Evolutionary conservation across 2,888 invertebrate species (phyloP).

Genomic region (Hypselothyrea guttata): DNA sequence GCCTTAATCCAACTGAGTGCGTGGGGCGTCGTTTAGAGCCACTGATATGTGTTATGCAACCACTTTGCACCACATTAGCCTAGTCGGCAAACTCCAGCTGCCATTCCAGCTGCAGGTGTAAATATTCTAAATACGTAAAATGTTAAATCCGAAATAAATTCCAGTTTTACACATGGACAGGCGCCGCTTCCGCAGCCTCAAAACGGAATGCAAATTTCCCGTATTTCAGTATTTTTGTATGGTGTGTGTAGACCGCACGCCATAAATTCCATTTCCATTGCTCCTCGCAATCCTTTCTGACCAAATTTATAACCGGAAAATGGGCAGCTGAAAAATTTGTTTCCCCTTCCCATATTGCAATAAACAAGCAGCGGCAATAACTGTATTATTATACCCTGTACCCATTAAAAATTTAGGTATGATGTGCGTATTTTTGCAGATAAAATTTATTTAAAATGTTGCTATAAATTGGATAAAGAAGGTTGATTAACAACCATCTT

Average conservation of each 20-base stretch:
- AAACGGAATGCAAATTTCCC: slow-evolving; percentile 66
- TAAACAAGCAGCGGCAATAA: slow-evolving; percentile 67
- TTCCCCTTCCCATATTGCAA: slow-evolving; percentile 49
- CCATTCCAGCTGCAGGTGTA: slow-evolving; percentile 18
- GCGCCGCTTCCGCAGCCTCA: slow-evolving; percentile 32
- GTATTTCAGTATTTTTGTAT: no score
- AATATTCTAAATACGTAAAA: slow-evolving; percentile 44
- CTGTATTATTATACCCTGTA: no score
- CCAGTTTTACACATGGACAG: slow-evolving; percentile 57
- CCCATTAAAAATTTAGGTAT: no score
- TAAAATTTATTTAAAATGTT: no score
- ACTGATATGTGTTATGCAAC: slow-evolving; percentile 38
- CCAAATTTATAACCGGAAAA: slow-evolving; percentile 72
- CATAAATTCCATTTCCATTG: slow-evolving; percentile 59
- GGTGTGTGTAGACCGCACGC: slow-evolving; percentile 48
- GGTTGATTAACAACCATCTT: no score
- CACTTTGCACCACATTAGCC: slow-evolving; percentile 37
- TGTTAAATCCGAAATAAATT: slow-evolving; percentile 60
- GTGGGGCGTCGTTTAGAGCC: slow-evolving; percentile 14
- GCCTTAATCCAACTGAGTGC: slow-evolving; percentile 29
- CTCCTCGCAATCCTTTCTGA: neutral
- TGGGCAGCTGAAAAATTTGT: slow-evolving; percentile 39
- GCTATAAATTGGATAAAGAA: no score
- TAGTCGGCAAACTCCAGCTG: slow-evolving; percentile 2
- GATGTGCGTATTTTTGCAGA: no score